A percentile compares a stretch with the other conserved stretches of the same genome.
Conservation (phyloP, 2,888 invertebrate species). For the Tipula unca region DNA sequence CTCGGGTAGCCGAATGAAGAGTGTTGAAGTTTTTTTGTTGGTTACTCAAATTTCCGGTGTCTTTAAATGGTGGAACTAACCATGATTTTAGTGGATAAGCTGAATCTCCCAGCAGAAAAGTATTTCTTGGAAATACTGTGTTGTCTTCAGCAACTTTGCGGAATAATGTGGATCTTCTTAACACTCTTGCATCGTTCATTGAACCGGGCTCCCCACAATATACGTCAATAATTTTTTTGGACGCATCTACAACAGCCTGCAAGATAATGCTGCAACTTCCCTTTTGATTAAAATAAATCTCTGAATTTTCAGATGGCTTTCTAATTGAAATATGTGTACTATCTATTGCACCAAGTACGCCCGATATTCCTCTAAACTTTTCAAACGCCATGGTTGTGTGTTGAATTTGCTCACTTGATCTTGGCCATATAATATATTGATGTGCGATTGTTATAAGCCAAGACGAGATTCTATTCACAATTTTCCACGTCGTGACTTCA, state of each 20-base stretch:
- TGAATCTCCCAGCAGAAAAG: slow-evolving; percentile 28
- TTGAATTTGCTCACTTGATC: neutral
- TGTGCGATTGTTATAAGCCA: slow-evolving; percentile 24
- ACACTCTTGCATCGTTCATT: slow-evolving; percentile 28
- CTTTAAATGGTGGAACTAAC: slow-evolving; percentile 30
- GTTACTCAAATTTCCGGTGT: slow-evolving; percentile 29
- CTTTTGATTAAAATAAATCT: slow-evolving; percentile 27
- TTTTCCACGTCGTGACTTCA: slow-evolving; percentile 23
- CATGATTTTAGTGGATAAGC: slow-evolving; percentile 27
- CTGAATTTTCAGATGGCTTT: slow-evolving; percentile 25
- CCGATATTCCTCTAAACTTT: no score
- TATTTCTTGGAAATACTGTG: slow-evolving; percentile 19
- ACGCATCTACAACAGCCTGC: slow-evolving; percentile 29
- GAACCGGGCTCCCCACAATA: slow-evolving; percentile 30
- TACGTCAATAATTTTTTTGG: slow-evolving; percentile 29
- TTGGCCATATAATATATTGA: slow-evolving; percentile 26
- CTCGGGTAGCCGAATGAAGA: slow-evolving; percentile 28
- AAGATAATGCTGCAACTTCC: slow-evolving; percentile 27
- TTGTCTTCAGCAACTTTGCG: neutral
- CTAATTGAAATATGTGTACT: slow-evolving; percentile 28
- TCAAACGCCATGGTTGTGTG: neutral
- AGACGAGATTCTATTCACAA: slow-evolving; percentile 21
- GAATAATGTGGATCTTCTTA: slow-evolving; percentile 1
- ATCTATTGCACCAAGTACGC: slow-evolving; percentile 28
- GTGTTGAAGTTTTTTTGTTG: slow-evolving; percentile 30